Evolutionary conservation across 2,888 invertebrate species (phyloP).

Genomic region (Sepioteuthis lessoniana): DNA sequence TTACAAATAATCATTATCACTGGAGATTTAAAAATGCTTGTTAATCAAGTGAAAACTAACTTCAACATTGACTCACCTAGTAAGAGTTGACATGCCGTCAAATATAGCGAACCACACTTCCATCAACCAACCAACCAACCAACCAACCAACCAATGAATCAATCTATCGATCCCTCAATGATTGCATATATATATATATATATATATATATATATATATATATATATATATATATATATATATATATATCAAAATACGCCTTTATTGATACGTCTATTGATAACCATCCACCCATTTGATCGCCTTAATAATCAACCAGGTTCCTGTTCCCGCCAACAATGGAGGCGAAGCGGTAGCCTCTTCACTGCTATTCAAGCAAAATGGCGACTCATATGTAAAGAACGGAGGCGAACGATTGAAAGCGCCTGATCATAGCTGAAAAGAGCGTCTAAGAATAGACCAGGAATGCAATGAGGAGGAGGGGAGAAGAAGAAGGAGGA

Average conservation of each 20-base stretch:
- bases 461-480: neutral
- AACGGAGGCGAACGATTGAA: constrained; percentile 20
- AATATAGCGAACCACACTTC: too few relatives aligned
- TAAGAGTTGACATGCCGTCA: too few relatives aligned
- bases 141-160: too few relatives aligned
- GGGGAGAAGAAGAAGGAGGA: neutral
- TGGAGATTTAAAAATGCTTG: too few relatives aligned
- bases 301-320: neutral
- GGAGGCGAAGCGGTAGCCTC: neutral
- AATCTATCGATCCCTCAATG: too few relatives aligned
- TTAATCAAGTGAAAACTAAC: too few relatives aligned
- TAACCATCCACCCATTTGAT: neutral
- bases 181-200: neutral
- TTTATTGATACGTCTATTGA: neutral
- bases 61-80: too few relatives aligned
- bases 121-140: too few relatives aligned
- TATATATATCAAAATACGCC: neutral
- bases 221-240: constrained; percentile 6
- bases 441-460: neutral
- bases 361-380: neutral
- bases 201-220: neutral
- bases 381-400: neutral
- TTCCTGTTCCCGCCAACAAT: neutral
- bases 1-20: too few relatives aligned
- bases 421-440: neutral